Evolutionary conservation across 1,140 invertebrate species (phyloP), one percentile per base, ranked within the genome.

Genomic region (Sinella curviseta): DNA sequence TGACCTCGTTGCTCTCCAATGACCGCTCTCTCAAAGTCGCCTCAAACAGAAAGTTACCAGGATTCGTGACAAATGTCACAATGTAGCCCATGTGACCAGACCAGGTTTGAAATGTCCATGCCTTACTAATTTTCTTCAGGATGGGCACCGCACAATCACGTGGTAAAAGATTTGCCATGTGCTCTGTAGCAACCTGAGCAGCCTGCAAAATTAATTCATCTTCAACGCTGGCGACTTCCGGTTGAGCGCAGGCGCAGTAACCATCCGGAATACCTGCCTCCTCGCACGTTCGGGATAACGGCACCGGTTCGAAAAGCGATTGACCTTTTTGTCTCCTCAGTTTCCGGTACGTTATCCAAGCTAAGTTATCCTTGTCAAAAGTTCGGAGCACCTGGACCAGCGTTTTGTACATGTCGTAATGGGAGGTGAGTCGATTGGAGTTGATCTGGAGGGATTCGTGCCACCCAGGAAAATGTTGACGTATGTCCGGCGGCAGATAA

Each of bases 321-420:
- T 35, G 28, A 12, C 60, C 28, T 14, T 30, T 12, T 14, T 67
- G n/a, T n/a, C n/a, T n/a, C n/a, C n/a, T 76, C 3, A 3, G 3
- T 17, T n/a, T 39, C 1, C 24, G 2, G 26, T 26, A 76, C 2
- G 3, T 12, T 24, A 12, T 30, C 30, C 17, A 14, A 4, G 4
- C 4, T 76, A 2, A 26, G 26, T 35, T 30, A 14, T 76, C 39
- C 4, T 8, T 4, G n/a, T 30, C 34, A 28, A 8, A n/a, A 30
- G 34, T 33, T 30, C 14, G 17, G 28, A 74, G 3, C 14, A 74
- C 33, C 12, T 74, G 28, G 73, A 16, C 34, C 20, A 93, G 83
- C 0, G 92, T 93, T 84, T 93, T 90, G 84, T 96, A 92, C 0
- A 97, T 86, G 85, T 97, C 95, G 85, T 91, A 96, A 0, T 94